Evolutionary conservation across 2,113 vertebrate genomes (phyloP), one percentile per base, ranked within the genome.

Genomic region (Gnathonemus echidnorhynchus): DNA sequence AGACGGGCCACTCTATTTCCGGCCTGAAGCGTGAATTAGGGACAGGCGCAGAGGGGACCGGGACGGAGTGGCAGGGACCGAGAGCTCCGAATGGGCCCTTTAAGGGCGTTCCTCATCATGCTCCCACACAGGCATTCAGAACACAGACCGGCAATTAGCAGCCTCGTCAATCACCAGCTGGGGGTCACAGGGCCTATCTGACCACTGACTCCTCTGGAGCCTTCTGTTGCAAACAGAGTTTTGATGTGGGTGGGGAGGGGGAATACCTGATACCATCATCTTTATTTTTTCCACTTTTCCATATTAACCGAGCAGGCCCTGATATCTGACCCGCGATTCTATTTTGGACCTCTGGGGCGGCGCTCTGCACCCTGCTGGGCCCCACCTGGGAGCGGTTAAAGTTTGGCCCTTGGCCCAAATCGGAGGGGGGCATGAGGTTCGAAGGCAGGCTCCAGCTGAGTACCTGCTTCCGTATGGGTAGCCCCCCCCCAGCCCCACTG

Each of bases 1-100:
- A 87, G 50, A 53, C 50, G 86, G 6, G 27, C 86, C 48, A 13
- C 50, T 87, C 86, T 87, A 87, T 87, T 87, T 87, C 86, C 27
- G 31, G 45, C 86, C 27, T 7, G 31, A 87, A 52, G 86, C 49
- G 27, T 87, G 49, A 87, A 87, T 52, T 52, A 53, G 45, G 46
- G 48, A 35, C 86, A 50, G 11, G 9, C 11, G 5, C 27, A 15
- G n/a, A 17, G 13, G n/a, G 3, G 17, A 13, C 27, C 39, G 17
- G 45, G n/a, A 49, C 0, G 24, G 45, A 27, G 24, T 50, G 84
- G 46, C 45, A 27, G 42, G 84, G 24, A 13, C 84, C 74, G 5
- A 39, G 15, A 35, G 35, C 11, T 42, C 74, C 35, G 5, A 80
- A n/a, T 85, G 83, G 39, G 39, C 0, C 39, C 83, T n/a, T 27